A percentile compares a stretch with the other conserved stretches of the same genome.
phyloP scores from a whole-genome alignment of 2,797 vertebrate species.

The Semaprochilodus insignis region DNA sequence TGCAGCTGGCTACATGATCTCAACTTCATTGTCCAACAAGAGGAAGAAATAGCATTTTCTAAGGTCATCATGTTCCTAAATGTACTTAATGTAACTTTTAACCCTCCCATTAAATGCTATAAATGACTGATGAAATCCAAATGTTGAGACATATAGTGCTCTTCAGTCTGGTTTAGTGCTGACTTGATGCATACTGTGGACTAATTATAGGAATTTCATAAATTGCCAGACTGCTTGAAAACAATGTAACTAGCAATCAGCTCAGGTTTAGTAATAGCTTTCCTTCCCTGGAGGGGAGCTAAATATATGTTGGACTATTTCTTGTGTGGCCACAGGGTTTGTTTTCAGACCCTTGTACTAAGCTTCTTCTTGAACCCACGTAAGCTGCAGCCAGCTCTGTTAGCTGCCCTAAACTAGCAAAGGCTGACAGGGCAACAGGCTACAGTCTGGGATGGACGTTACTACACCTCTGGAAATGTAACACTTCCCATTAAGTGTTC shows the following conservation, averaged over 20 bases:
- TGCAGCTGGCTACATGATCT: background rate
- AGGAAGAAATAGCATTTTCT: background rate
- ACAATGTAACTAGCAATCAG: background rate
- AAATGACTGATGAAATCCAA: background rate
- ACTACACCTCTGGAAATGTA: background rate
- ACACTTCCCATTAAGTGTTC: background rate
- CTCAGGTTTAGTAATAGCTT: conserved; percentile 13
- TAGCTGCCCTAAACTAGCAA: background rate
- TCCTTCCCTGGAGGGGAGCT: background rate
- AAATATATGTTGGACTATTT: background rate
- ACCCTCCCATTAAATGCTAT: background rate
- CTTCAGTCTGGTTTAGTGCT: background rate
- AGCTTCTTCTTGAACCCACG: background rate
- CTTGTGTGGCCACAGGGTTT: background rate
- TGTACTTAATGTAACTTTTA: background rate
- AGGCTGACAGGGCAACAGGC: background rate
- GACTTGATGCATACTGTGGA: background rate
- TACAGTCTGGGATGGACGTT: background rate
- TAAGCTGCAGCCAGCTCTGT: background rate
- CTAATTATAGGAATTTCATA: background rate
- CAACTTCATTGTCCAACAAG: background rate
- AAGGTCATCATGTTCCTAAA: background rate
- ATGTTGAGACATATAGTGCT: background rate
- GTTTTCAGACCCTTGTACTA: background rate
- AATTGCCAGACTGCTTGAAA: background rate